Evolutionary conservation across 2,797 vertebrate species (phyloP).

Genomic region (Falco rusticolus): DNA sequence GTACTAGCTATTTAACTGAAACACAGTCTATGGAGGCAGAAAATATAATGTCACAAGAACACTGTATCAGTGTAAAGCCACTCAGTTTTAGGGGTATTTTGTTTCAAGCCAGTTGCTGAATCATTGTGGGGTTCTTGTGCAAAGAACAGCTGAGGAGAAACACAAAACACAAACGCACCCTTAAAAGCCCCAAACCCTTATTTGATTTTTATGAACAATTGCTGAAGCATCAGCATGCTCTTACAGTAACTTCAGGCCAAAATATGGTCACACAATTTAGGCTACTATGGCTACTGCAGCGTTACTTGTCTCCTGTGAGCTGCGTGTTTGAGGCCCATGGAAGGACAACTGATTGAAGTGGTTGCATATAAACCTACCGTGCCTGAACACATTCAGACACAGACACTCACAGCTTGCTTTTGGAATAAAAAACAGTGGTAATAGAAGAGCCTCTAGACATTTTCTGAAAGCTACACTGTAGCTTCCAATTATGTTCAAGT

Average conservation of each 20-base stretch:
- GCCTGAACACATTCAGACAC: neutral
- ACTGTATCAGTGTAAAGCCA: neutral
- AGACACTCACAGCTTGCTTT: neutral
- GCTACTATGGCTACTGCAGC: neutral
- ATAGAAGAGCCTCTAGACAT: neutral
- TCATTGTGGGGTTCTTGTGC: neutral
- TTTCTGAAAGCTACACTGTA: neutral
- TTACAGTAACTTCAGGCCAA: neutral
- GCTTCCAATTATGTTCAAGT: neutral
- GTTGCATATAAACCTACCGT: neutral
- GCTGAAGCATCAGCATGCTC: neutral
- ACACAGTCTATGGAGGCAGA: fast-evolving
- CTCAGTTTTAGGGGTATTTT: neutral
- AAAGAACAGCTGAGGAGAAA: neutral
- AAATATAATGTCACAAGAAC: neutral
- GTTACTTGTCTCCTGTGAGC: fast-evolving
- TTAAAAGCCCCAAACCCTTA: fast-evolving
- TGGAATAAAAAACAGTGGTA: neutral
- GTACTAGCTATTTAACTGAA: neutral
- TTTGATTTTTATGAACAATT: neutral
- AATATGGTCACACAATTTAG: neutral
- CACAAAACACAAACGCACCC: neutral
- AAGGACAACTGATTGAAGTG: neutral
- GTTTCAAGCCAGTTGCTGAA: neutral
- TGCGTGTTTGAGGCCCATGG: fast-evolving